Conservation (phyloP, 1,140 invertebrate species). For the Sycophila sp. region DNA sequence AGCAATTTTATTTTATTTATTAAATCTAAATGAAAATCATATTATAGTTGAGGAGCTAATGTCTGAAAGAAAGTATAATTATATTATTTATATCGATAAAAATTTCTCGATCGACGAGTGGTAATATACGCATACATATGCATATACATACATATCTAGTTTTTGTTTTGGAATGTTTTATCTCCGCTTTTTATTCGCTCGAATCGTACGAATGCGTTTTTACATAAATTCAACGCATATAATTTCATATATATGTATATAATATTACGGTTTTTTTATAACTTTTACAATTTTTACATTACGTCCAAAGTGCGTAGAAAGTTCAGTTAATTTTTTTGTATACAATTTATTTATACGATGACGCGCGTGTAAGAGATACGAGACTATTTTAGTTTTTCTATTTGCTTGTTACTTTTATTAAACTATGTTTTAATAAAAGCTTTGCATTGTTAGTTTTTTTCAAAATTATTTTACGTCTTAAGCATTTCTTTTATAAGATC, state of each 20-base stretch:
- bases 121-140: background rate
- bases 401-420: background rate
- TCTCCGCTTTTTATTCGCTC: background rate
- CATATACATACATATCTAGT: background rate
- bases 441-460: background rate
- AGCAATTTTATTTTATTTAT: background rate
- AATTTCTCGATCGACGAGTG: background rate
- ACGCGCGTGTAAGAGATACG: conserved; percentile 1
- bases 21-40: conserved; percentile 8
- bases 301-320: conserved; percentile 36
- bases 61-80: conserved; percentile 15
- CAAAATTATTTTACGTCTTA: too few species aligned
- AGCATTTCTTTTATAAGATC: too few species aligned
- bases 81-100: conserved; percentile 6
- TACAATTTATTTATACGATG: conserved; percentile 27
- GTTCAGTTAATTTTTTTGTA: conserved; percentile 12
- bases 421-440: conserved; percentile 17
- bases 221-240: conserved; percentile 18
- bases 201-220: background rate
- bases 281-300: conserved; percentile 31
- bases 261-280: conserved; percentile 20
- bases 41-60: background rate
- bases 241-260: conserved; percentile 6
- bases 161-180: conserved; percentile 30
- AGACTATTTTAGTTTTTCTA: background rate